Base-by-base conservation (phyloP, 2,888 invertebrate genomes). In the Julus scanicus region DNA sequence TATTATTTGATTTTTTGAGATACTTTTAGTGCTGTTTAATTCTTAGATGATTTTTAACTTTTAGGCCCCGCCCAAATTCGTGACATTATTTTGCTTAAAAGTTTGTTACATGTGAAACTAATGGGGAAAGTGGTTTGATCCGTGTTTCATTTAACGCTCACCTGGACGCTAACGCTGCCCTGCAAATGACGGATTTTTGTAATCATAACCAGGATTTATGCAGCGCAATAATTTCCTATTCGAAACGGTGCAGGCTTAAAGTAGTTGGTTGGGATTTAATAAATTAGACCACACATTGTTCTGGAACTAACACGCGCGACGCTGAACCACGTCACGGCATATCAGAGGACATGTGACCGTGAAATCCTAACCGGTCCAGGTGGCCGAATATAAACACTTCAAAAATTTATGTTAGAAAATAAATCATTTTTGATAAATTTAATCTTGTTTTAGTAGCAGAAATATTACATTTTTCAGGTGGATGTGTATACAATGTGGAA, bases 371-470 rank as follows among this genome's bases (percentile, higher is more conserved):
- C 57, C 57, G 17, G 17, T 57, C 11, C 57, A 57, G 57, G 57
- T 57, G 57, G 57, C 17, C 57, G 15, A 15, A 57, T 57, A 57
- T 57, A 57, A 57, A 57, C 57, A 17, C 15, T n/a, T n/a, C 57
- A 1, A 57, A 15, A 17, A 15, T 57, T n/a, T 57, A 13, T 15
- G 57, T 4, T 57, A 4, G 13, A 15, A n/a, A 57, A 57, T 57
- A 57, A 57, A 57, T 57, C 13, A 57, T 57, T 57, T 57, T 57
- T 57, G n/a, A n/a, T n/a, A n/a, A n/a, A n/a, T n/a, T n/a, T n/a
- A n/a, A n/a, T n/a, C n/a, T n/a, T n/a, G n/a, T n/a, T n/a, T n/a
- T n/a, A n/a, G n/a, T n/a, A n/a, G n/a, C n/a, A n/a, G n/a, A n/a
- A n/a, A n/a, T n/a, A n/a, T n/a, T n/a, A n/a, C n/a, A n/a, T n/a